Evolutionary conservation across 2,888 invertebrate genomes (phyloP).

Genomic region (Diarsia brunnea): DNA sequence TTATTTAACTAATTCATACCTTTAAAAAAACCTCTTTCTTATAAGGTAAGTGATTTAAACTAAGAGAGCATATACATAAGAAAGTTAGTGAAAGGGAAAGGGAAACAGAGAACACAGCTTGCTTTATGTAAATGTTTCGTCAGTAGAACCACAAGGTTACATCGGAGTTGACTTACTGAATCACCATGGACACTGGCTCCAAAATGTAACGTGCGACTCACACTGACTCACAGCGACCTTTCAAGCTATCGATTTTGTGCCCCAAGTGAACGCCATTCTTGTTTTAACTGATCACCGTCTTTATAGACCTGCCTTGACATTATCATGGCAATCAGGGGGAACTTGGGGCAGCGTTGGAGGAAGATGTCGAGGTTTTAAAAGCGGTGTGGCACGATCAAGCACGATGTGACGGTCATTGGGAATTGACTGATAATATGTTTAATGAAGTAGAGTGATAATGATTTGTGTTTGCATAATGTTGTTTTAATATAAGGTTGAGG

Average conservation of each 20-base stretch:
- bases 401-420: not conserved
- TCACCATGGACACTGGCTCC: slow-evolving; percentile 11
- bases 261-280: slow-evolving; percentile 51
- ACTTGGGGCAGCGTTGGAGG: slow-evolving; percentile 18
- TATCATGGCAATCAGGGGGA: slow-evolving; percentile 44
- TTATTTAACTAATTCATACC: not conserved
- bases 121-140: not conserved
- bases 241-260: slow-evolving; percentile 61
- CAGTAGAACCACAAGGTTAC: not conserved
- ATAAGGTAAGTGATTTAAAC: not conserved
- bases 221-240: slow-evolving; percentile 53
- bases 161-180: slow-evolving; percentile 13
- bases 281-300: slow-evolving; percentile 59
- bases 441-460: not conserved
- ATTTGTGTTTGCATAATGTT: not conserved
- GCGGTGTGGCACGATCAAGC: not conserved
- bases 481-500: not conserved
- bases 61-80: not conserved
- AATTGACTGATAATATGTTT: not conserved
- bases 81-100: not conserved
- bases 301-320: slow-evolving; percentile 55
- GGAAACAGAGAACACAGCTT: not conserved
- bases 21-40: not conserved
- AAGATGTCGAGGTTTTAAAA: slow-evolving; percentile 41
- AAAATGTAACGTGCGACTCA: slow-evolving; percentile 41